Conservation (phyloP, 1,140 invertebrate genomes). For the Glossosoma conforme region DNA sequence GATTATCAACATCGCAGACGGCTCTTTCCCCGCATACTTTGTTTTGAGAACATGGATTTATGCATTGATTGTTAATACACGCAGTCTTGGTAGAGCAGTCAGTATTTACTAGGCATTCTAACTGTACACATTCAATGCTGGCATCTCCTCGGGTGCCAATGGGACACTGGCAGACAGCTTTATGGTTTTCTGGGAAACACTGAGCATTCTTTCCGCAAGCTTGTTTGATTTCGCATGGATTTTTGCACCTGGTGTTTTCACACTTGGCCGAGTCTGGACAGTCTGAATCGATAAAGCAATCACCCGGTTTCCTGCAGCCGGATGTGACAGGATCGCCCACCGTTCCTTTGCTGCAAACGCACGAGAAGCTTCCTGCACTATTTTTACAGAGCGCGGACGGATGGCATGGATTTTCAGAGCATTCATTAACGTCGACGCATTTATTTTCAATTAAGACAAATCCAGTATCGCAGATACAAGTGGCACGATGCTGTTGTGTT, state of each 20-base stretch:
- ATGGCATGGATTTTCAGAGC: conserved; percentile 70
- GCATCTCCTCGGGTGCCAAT: conserved; percentile 71
- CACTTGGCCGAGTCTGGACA: conserved; percentile 76
- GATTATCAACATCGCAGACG: conserved; percentile 63
- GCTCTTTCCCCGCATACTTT: conserved; percentile 80
- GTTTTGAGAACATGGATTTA: conserved; percentile 71
- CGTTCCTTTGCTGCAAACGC: conserved; percentile 71
- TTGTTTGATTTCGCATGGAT: conserved; percentile 65
- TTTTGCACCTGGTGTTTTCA: conserved; percentile 68
- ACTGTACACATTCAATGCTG: conserved; percentile 59
- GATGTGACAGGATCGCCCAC: conserved; percentile 64
- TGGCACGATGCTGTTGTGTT: conserved; percentile 61
- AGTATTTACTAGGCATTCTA: conserved; percentile 74
- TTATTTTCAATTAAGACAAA: conserved; percentile 61
- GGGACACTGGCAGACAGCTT: conserved; percentile 69
- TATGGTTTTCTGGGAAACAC: conserved; percentile 63
- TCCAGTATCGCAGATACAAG: conserved; percentile 72
- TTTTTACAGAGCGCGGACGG: conserved; percentile 72
- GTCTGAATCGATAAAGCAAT: conserved; percentile 74
- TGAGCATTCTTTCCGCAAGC: conserved; percentile 72
- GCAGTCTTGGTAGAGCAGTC: conserved; percentile 68
- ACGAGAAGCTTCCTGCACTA: conserved; percentile 68
- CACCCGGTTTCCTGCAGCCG: conserved; percentile 71
- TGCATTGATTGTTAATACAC: conserved; percentile 74
- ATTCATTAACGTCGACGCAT: conserved; percentile 82